phyloP scores from a whole-genome alignment of 2,113 vertebrate genomes.

The Peucedramus taeniatus region DNA sequence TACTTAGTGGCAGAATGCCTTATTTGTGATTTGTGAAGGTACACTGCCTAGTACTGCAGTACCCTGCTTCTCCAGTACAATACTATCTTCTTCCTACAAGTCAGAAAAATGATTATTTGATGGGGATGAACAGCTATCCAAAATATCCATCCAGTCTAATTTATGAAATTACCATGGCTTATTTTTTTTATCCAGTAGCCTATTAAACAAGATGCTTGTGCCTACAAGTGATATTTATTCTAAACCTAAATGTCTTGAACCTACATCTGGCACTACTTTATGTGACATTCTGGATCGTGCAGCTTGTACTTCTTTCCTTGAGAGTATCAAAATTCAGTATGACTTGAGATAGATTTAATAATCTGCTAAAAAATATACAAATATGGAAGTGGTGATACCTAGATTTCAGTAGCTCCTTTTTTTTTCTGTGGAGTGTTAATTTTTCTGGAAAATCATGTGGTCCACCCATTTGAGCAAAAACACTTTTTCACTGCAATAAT shows the following conservation, averaged over 20 bases:
- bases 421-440: neutral
- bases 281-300: rapidly evolving
- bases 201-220: neutral
- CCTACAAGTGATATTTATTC: neutral
- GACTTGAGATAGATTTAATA: neutral
- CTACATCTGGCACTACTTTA: neutral
- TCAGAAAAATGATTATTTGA: neutral
- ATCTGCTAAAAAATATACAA: neutral
- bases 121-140: neutral
- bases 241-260: neutral
- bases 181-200: neutral
- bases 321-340: neutral
- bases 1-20: neutral
- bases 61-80: neutral
- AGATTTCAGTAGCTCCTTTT: neutral
- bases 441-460: neutral
- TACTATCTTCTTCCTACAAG: neutral
- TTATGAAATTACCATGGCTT: neutral
- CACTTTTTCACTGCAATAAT: neutral
- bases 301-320: neutral
- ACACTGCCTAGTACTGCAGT: neutral
- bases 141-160: neutral
- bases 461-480: neutral
- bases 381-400: neutral
- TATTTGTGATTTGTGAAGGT: neutral